Evolutionary conservation across 2,797 vertebrate species (phyloP).

Genomic region (Thalassophryne amazonica): DNA sequence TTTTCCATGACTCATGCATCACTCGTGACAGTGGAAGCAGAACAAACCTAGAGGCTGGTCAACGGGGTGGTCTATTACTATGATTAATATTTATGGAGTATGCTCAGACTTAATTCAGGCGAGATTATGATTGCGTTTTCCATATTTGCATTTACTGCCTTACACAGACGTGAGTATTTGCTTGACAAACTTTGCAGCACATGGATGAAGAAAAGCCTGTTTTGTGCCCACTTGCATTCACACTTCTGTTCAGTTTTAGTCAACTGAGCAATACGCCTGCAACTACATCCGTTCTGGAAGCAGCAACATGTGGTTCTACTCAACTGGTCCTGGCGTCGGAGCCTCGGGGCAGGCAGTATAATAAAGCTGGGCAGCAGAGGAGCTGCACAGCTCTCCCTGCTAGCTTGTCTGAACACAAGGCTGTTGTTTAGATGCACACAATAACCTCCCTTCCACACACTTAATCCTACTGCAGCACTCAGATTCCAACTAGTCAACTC

Average conservation of each 20-base stretch:
- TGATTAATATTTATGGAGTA: slow-evolving; percentile 15
- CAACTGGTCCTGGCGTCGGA: slow-evolving; percentile 79
- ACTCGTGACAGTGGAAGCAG: slow-evolving; percentile 11
- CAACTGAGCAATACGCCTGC: slow-evolving; percentile 56
- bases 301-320: slow-evolving; percentile 84
- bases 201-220: slow-evolving; percentile 48
- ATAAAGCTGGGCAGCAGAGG: slow-evolving; percentile 58
- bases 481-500: slow-evolving; percentile 42
- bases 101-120: slow-evolving; percentile 20
- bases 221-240: slow-evolving; percentile 61
- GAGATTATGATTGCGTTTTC: no score
- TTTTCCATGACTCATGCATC: slow-evolving; percentile 29
- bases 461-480: slow-evolving; percentile 54
- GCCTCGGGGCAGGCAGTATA: slow-evolving; percentile 78
- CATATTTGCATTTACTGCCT: not conserved
- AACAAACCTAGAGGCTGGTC: slow-evolving; percentile 6
- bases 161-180: no score
- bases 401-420: slow-evolving; percentile 63
- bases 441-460: slow-evolving; percentile 60
- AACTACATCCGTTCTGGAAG: slow-evolving; percentile 71
- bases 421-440: slow-evolving; percentile 74
- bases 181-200: slow-evolving; percentile 22
- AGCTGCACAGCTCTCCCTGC: slow-evolving; percentile 53
- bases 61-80: slow-evolving; percentile 24
- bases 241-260: slow-evolving; percentile 65